A percentile compares a stretch with the other conserved stretches of the same genome.
phyloP scores from a whole-genome alignment of 2,797 vertebrate species.

The Anableps anableps region DNA sequence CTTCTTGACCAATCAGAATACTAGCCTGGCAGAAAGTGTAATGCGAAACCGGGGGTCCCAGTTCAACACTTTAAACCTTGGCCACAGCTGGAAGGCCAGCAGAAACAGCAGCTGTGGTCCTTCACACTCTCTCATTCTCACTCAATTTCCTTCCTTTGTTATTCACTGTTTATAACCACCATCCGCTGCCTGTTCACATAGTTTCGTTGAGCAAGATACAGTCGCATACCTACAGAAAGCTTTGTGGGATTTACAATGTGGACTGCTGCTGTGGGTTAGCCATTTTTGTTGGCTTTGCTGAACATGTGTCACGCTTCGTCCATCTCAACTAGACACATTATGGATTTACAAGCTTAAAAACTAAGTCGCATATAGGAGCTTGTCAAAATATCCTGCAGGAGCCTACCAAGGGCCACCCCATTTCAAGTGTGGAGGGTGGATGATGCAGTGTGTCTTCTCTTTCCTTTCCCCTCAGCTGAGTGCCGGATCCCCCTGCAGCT shows the following conservation, averaged over 20 bases:
- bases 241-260: constrained; percentile 43
- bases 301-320: constrained; percentile 28
- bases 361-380: constrained; percentile 17
- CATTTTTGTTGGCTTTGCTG: constrained; percentile 33
- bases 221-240: constrained; percentile 25
- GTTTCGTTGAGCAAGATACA: constrained; percentile 29
- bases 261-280: constrained; percentile 65
- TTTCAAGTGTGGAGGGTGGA: constrained; percentile 62
- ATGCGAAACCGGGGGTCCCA: constrained; percentile 77
- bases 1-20: constrained; percentile 71
- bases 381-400: constrained; percentile 31
- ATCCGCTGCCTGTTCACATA: constrained; percentile 30
- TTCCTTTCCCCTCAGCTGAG: constrained; percentile 86
- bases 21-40: constrained; percentile 75
- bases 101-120: constrained; percentile 68
- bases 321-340: constrained; percentile 9
- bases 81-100: constrained; percentile 73
- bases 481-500: constrained; percentile 83
- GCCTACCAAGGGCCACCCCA: constrained; percentile 48
- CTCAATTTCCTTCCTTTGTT: constrained; percentile 43
- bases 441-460: constrained; percentile 77
- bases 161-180: constrained; percentile 47
- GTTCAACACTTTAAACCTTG: constrained; percentile 70
- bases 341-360: constrained; percentile 13
- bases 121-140: constrained; percentile 61